These are phyloP conservation scores for Gila robusta DNA, from an alignment of 2,797 vertebrate genomes.

Conservation along the genomic window DNA sequence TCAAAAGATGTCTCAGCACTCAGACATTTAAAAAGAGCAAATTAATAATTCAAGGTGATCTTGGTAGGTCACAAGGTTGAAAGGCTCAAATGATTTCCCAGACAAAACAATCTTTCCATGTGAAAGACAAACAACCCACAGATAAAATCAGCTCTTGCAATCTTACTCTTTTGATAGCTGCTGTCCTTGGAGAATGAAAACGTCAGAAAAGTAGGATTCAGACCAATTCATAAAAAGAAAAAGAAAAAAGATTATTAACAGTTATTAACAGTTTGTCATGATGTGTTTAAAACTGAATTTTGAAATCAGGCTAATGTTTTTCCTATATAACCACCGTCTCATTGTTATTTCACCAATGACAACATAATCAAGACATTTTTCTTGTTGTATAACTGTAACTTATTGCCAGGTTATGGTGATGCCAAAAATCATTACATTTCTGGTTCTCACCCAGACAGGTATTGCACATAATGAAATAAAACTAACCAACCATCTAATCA, in stretches of 20 bases:
- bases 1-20: slow-evolving; percentile 54
- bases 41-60: slow-evolving; percentile 71
- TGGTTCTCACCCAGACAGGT: not conserved
- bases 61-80: slow-evolving; percentile 61
- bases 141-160: slow-evolving; percentile 61
- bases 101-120: slow-evolving; percentile 71
- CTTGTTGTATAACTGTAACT: not conserved
- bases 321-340: not conserved
- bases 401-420: not conserved
- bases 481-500: not conserved
- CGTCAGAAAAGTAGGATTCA: slow-evolving; percentile 60
- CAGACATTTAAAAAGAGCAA: slow-evolving; percentile 60
- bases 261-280: slow-evolving; percentile 63
- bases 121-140: slow-evolving; percentile 66
- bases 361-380: not conserved
- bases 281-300: slow-evolving; percentile 64
- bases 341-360: not conserved
- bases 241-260: not conserved
- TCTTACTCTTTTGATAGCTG: slow-evolving; percentile 56
- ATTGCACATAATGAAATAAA: not conserved
- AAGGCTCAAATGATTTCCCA: slow-evolving; percentile 66
- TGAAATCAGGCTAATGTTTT: not conserved
- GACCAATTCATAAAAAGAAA: slow-evolving; percentile 46
- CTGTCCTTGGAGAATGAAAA: slow-evolving; percentile 64
- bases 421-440: not conserved